Base-by-base conservation (phyloP, 1,140 invertebrate species). In the Olivierus martensii region DNA sequence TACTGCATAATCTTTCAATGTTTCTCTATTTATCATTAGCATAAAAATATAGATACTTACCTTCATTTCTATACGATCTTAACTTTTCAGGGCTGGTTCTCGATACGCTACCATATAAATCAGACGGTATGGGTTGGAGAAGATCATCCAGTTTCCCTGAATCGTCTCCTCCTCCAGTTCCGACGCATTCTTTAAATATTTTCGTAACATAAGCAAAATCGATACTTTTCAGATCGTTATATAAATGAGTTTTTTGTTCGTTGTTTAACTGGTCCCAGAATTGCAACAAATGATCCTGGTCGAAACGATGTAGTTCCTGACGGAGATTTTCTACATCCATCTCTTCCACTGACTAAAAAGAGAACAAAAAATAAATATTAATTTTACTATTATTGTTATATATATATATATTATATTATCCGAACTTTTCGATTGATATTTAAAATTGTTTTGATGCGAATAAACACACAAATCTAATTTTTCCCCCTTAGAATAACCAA, bases 201-300 rank as follows among this genome's bases (percentile, higher is more conserved):
- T 35, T 15, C n/a, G 15, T 21, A 9, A 61, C 39, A 12, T 58
- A 28, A 18, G 35, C 51, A 17, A 57, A 43, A 48, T 61, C 46
- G 39, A 62, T 51, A 11, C 21, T 41, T 45, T 53, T 37, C 3
- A 61, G 21, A 46, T 62, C 55, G 41, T 53, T 41, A 6, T 49
- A 28, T 2, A 62, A 46, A 18, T 43, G 15, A 38, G 35, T 37
- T 39, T 48, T 46, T 46, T 62, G 46, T 19, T 77, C 70, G 7
- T 80, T 73, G 18, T 69, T 72, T 2, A 95, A 64, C 55, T 81
- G 73, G 55, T 81, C 73, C 83, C 83, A 93, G 69, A 87, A 94
- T 61, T 80, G 75, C 10, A 95, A 66, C 52, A 96, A 70, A 68
- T 96, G 91, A 51, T 82, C 79, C 72, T 97, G 91, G 17, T 69